Base-by-base conservation (phyloP, 35 echinoderm and acorn worm species). In the Holothuria glaberrima region DNA sequence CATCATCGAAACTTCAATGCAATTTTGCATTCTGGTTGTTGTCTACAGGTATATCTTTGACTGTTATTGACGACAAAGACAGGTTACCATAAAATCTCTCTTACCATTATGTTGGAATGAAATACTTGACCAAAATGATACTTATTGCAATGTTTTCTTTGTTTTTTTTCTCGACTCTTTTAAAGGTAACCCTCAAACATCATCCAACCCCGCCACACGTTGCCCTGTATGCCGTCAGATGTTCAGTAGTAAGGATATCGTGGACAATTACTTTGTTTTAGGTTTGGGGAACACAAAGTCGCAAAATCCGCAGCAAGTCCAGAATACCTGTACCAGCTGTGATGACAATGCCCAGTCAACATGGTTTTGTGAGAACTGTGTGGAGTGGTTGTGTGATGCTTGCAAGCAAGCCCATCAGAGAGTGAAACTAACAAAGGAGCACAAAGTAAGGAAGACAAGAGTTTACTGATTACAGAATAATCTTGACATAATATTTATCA, bases 401-500 rank as follows among this genome's bases (percentile, higher is more conserved):
- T 98, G 96, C 28, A 93, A 94, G 20, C 89, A 98, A 59, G 93
- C 93, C n/a, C 96, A 98, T 83, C 91, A 90, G 60, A 87, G 93
- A 36, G 96, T 98, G 0, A 82, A 88, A 4, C 68, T 98, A 48
- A 92, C 93, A 25, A 98, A 94, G 46, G 96, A 98, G 34, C 96
- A 98, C 41, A 89, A 94, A 32, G 94, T 98, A 32, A 88, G 88
- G 36, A 54, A 54, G 36, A 41, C 7, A 4, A 7, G 2, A 4
- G 7, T 7, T 41, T 41, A 7, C 36, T 41, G 36, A 41, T 41
- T 41, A 4, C 7, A 69, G 24, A 70, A 90, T 30, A 81, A 90
- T 56, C 68, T 95, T 0, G 90, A 95, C 80, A 92, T n/a, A n/a
- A n/a, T n/a, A n/a, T n/a, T n/a, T n/a, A n/a, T n/a, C n/a, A n/a